phyloP scores from a whole-genome alignment of 2,113 vertebrate genomes.

The Butorides virescens region DNA sequence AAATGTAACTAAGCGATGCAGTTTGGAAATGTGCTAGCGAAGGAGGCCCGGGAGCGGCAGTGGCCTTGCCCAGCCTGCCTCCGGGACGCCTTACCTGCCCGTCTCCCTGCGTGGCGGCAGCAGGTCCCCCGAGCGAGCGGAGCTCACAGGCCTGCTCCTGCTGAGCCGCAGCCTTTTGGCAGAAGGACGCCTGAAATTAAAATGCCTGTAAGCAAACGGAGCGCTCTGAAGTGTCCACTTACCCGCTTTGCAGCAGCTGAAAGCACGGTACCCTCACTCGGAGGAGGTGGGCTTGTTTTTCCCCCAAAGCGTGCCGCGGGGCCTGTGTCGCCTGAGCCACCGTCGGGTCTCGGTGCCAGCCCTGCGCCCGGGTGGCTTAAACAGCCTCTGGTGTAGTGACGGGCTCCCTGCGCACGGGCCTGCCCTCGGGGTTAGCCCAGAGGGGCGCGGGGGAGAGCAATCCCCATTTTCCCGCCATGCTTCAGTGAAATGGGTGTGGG shows the following conservation, averaged over 20 bases:
- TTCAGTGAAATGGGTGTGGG: background rate
- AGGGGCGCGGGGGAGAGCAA: background rate
- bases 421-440: background rate
- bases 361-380: background rate
- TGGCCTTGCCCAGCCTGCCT: accelerated
- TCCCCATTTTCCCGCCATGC: background rate
- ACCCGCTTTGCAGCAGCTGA: background rate
- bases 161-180: background rate
- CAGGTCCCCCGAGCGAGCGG: accelerated
- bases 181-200: accelerated
- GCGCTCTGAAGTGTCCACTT: background rate
- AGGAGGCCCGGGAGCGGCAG: accelerated
- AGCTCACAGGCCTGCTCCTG: background rate
- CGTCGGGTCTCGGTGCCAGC: background rate
- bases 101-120: background rate
- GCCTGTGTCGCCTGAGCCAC: background rate
- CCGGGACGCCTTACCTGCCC: background rate
- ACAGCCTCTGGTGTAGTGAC: conserved; percentile 47
- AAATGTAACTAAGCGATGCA: background rate
- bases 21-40: background rate
- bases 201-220: background rate
- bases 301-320: accelerated
- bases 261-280: no score
- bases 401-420: background rate
- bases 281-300: background rate